Conservation (phyloP, 2,113 vertebrate genomes). For the Steatornis caripensis region DNA sequence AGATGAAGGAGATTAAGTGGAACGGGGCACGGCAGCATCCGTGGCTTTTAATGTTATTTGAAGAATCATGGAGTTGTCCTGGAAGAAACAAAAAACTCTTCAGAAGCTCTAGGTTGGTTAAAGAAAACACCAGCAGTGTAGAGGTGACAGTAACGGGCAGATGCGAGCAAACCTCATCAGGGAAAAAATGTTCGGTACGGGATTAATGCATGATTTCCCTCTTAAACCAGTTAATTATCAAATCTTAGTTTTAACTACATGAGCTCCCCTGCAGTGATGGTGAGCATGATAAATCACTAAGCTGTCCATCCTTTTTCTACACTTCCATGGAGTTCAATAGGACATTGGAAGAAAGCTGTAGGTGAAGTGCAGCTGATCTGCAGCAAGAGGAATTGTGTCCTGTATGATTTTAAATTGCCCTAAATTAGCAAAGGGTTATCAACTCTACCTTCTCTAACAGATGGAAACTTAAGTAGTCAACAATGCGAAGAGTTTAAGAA, state of each 20-base stretch:
- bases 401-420: neutral
- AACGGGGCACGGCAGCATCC: neutral
- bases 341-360: neutral
- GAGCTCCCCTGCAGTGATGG: neutral
- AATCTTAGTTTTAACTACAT: neutral
- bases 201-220: neutral
- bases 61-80: neutral
- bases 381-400: neutral
- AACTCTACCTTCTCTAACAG: neutral
- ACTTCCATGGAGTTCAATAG: neutral
- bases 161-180: neutral
- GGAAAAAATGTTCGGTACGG: neutral
- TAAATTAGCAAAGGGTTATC: neutral
- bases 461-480: neutral
- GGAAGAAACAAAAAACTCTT: neutral
- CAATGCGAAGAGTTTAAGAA: neutral
- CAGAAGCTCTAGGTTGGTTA: neutral
- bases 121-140: neutral
- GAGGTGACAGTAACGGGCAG: neutral
- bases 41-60: neutral
- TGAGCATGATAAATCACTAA: neutral
- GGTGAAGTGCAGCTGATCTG: neutral
- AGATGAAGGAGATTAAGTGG: neutral
- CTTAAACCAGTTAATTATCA: neutral
- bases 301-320: neutral